Conservation (phyloP, 2,113 vertebrate species). For the Phainopepla nitens region DNA sequence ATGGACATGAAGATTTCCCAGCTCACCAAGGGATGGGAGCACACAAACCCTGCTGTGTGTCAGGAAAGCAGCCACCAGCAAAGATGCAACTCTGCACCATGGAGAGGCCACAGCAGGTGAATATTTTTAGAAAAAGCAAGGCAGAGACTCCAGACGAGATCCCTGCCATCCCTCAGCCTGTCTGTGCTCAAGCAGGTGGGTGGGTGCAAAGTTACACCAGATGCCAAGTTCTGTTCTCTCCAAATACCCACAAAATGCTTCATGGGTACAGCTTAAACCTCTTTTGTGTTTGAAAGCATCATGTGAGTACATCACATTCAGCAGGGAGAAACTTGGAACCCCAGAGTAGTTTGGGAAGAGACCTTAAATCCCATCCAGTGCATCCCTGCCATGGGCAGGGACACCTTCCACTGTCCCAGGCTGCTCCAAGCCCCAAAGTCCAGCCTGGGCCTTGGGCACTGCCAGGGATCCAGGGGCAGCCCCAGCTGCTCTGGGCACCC, state of each 20-base stretch:
- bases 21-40: fast-evolving
- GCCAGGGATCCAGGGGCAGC: not conserved
- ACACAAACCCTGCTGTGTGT: not conserved
- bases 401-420: not conserved
- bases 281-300: not conserved
- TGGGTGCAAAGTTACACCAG: not conserved
- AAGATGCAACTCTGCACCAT: not conserved
- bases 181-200: not conserved
- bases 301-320: not conserved
- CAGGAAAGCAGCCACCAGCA: not conserved
- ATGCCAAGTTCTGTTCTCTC: not conserved
- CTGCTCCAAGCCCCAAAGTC: not conserved
- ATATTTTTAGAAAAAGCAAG: not conserved
- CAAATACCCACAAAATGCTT: not conserved
- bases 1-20: not conserved
- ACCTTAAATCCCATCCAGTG: fast-evolving
- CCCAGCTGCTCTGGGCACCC: not conserved
- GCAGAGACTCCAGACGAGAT: not conserved
- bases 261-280: not conserved
- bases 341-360: not conserved
- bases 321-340: not conserved
- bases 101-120: not conserved
- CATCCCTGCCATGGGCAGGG: not conserved
- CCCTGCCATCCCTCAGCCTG: not conserved
- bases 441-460: not conserved